Evolutionary conservation across 2,888 invertebrate genomes (phyloP), one percentile per base, ranked within the genome.

Genomic region (Ischnura elegans): DNA sequence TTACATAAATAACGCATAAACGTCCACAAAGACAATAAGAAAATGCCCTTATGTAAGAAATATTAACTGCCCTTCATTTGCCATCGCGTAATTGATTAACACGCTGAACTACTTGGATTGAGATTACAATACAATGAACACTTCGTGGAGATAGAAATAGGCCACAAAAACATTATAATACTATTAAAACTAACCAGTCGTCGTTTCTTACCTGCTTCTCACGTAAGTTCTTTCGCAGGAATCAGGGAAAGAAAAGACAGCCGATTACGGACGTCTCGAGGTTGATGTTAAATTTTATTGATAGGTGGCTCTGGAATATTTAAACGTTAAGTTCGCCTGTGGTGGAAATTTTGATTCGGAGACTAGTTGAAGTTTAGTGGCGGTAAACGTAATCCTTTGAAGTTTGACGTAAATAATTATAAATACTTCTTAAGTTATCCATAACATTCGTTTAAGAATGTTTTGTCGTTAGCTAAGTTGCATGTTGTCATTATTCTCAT

Each of bases 241-340:
- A n/a, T n/a, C n/a, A n/a, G n/a, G n/a, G n/a, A 90, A 90, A 90
- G 90, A 61, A 90, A 90, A 61, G 90, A 90, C 90, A 61, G n/a
- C 61, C 90, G 66, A 66, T 36, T 55, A n/a, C 29, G 42, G 61
- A 42, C 42, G 61, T 90, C 61, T 61, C 10, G n/a, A 61, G 47
- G 43, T 13, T 10, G 55, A 36, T 90, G 42, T 42, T 90, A 55
- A 43, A 21, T 29, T 43, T 43, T n/a, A 90, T 61, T 66, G 42
- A 43, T 43, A 90, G 90, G 61, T 90, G 90, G 90, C 90, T 61
- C 90, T 90, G 66, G n/a, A 43, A 66, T 16, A 19, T 61, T 90
- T 10, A 43, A 90, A 90, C 90, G 90, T 90, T 90, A 61, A 61
- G 21, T 76, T 90, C 61, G 43, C 36, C 42, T 61, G 55, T 90